Conservation (phyloP, 2,113 vertebrate genomes). For the Mobula birostris region DNA sequence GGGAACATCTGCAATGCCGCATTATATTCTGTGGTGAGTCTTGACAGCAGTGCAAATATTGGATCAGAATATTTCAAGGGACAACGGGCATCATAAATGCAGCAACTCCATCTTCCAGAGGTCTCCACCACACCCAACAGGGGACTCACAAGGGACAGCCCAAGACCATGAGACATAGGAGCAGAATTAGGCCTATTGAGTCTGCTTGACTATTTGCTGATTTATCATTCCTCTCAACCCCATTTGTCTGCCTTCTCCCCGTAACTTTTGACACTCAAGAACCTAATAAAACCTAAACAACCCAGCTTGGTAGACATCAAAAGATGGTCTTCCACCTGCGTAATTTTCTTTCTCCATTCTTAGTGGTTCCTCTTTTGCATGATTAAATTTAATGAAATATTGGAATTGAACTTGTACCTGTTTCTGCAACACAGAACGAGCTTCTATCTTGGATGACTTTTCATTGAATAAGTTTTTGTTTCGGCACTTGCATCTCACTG, state of each 20-base stretch:
- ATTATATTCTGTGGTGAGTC: no score
- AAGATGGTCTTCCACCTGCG: background rate
- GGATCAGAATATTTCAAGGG: no score
- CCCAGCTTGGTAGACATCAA: background rate
- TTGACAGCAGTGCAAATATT: no score
- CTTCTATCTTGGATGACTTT: background rate
- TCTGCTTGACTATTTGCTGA: no score
- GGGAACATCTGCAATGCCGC: no score
- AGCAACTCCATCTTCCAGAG: no score
- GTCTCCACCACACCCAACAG: background rate
- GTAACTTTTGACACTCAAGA: no score
- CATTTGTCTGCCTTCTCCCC: no score
- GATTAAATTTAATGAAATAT: background rate
- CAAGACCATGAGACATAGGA: no score
- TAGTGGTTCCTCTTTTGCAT: background rate
- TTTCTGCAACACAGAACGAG: background rate
- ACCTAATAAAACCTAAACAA: background rate
- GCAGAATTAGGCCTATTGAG: no score
- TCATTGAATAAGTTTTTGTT: background rate
- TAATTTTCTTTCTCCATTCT: background rate
- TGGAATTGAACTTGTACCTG: background rate
- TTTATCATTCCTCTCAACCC: no score
- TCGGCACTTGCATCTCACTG: background rate
- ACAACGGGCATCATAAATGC: no score
- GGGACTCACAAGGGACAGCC: background rate